phyloP scores from a whole-genome alignment of 2,797 vertebrate species.

The Sylvia borin region DNA sequence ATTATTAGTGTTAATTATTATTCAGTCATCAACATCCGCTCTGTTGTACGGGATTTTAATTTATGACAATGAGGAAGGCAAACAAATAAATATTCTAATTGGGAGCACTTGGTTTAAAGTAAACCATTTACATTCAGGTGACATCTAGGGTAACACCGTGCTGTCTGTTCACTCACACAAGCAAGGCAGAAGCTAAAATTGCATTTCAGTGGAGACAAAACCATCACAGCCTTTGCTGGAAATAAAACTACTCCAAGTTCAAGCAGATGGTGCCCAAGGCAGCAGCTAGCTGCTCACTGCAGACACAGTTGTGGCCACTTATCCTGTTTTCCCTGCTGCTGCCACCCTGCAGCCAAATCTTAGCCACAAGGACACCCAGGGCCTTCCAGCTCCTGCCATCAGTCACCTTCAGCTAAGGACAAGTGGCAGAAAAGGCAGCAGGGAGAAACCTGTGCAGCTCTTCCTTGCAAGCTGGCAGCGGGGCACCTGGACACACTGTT shows the following conservation, averaged over 20 bases:
- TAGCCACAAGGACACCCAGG: background rate
- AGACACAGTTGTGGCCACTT: background rate
- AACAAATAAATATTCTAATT: slow-evolving; percentile 57
- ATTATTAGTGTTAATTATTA: slow-evolving; percentile 56
- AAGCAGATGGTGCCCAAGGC: slow-evolving; percentile 1
- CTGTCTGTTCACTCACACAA: background rate
- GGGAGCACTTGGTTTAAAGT: background rate
- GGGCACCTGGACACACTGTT: accelerated
- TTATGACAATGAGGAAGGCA: slow-evolving; percentile 56
- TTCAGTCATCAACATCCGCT: slow-evolving; percentile 48
- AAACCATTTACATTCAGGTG: slow-evolving; percentile 28
- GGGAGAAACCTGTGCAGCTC: background rate
- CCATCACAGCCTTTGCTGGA: background rate
- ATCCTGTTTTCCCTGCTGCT: background rate
- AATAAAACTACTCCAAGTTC: slow-evolving; percentile 32
- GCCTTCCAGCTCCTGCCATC: background rate
- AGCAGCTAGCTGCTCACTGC: background rate
- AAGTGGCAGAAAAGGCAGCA: background rate
- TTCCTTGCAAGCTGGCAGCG: accelerated
- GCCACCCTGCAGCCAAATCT: background rate
- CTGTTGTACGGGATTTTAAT: slow-evolving; percentile 43
- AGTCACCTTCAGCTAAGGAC: background rate
- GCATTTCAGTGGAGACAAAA: background rate
- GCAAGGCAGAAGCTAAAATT: background rate
- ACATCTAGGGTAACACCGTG: background rate